Base-by-base conservation (phyloP, 1,140 invertebrate genomes). In the Atta cephalotes region DNA sequence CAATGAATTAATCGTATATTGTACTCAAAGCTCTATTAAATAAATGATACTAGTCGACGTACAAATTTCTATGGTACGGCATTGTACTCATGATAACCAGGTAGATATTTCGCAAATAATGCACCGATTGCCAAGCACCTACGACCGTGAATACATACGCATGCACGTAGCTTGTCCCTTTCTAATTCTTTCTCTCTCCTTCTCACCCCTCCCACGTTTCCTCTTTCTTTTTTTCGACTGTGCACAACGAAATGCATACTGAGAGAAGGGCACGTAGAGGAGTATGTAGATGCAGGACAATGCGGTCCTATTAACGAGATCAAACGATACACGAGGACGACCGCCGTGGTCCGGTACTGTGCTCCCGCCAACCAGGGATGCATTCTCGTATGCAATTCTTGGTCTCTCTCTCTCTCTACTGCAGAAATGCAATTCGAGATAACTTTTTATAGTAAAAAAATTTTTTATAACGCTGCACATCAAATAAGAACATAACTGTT, bases 241-340 rank as follows among this genome's bases (percentile, higher is more conserved):
- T 39, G 53, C 77, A 90, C 82, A 66, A 90, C 89, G 68, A 88
- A 84, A 87, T 87, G 87, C 78, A 88, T 82, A 85, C 81, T 63
- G 87, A 77, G 87, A 82, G 88, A 89, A 87, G 66, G 85, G 87
- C 85, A 90, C 86, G 92, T 88, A 89, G 86, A 88, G 85, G 86
- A 91, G 89, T 92, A 93, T 93, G 92, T 93, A 93, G 92, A 93
- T 92, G 91, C 91, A 85, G 91, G 91, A 93, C 93, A 93, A 93
- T 93, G 93, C 92, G 90, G 92, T 92, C 92, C 93, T 93, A 93
- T 93, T 93, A 93, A 93, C 93, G 92, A 93, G 93, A 93, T 93
- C 93, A 92, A 93, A 93, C 92, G 92, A 93, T 93, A 93, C 92
- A 93, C 80, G 91, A 78, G 85, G 86, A 93, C 92, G 89, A 93